Base-by-base conservation (phyloP, 2,888 invertebrate species). In the Epicampocera succincta region DNA sequence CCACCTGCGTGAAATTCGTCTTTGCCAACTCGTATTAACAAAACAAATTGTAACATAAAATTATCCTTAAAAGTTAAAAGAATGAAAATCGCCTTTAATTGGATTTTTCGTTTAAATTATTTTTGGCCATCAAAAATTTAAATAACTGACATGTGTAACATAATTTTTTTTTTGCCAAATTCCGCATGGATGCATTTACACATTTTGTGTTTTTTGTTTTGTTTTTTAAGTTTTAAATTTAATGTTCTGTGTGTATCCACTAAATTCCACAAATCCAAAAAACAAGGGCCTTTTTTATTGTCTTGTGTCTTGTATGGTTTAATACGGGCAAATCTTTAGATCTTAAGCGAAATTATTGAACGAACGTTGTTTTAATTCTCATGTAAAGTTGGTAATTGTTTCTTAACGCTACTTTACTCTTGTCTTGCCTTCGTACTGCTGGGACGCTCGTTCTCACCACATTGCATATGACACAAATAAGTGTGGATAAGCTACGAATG, bases 401-500 rank as follows among this genome's bases (percentile, higher is more conserved):
- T 84, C 80, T 85, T 85, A 81, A 85, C 85, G 85, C 85, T 84
- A 84, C 84, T 84, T 84, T 80, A 61, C 75, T 76, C 48, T 54
- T 25, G 29, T 21, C 17, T 68, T 12, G 33, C 29, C 48, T 15
- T 15, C 21, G 6, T n/a, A 40, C 21, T 25, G 11, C 33, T 29
- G 3, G 11, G 12, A 33, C 21, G 21, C 19, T 63, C 0, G 11
- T n/a, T 19, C 19, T 0, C 42, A 52, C n/a, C 42, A 15, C 52
- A 66, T 61, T 61, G 6, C 33, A 33, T 3, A 17, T 40, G 50
- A 42, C 8, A 46, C 13, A 25, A 65, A 40, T 46, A 21, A 33
- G 29, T 12, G 19, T 1, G 40, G 42, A 1, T 52, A 44, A 38
- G 17, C 54, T 76, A 60, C 52, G 29, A 68, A 76, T 61, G 25